Conservation (phyloP, 1,140 invertebrate genomes). For the Apis florea region DNA sequence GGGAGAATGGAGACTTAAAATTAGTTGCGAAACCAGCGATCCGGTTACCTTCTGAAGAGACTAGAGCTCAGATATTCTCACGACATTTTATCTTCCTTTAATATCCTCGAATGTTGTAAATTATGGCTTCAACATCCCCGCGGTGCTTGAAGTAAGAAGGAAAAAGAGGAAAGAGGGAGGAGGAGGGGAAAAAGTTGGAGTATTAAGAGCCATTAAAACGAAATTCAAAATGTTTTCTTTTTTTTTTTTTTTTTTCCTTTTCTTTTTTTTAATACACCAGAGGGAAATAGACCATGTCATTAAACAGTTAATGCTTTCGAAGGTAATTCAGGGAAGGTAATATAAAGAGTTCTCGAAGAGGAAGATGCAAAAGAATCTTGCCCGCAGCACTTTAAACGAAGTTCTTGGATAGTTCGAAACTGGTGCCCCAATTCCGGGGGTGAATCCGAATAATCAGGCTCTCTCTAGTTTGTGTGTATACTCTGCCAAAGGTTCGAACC, state of each 20-base stretch:
- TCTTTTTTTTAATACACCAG: neutral
- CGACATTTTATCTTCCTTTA: constrained; percentile 13
- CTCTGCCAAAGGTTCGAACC: constrained; percentile 13
- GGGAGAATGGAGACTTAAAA: constrained; percentile 56
- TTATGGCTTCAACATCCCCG: neutral
- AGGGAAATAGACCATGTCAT: neutral
- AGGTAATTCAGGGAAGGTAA: constrained; percentile 27
- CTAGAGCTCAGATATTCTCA: neutral
- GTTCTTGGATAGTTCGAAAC: constrained; percentile 41
- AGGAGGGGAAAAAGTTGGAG: neutral
- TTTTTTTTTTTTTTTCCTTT: neutral
- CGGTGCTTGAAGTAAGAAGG: neutral
- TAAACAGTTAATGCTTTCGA: constrained; percentile 29
- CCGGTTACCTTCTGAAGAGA: constrained; percentile 27
- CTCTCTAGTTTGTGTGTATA: too few species aligned
- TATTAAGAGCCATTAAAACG: neutral
- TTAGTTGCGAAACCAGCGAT: constrained; percentile 54
- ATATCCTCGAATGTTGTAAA: constrained; percentile 4
- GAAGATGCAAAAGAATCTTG: constrained; percentile 33
- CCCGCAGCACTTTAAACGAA: constrained; percentile 39
- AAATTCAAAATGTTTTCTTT: neutral
- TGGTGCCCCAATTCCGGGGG: constrained; percentile 36
- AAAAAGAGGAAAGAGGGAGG: too few species aligned
- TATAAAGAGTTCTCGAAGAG: constrained; percentile 13
- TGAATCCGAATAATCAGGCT: constrained; percentile 40